These are phyloP conservation scores for Stigmatopora argus DNA, from an alignment of 2,113 vertebrate species.

Conservation along the genomic window DNA sequence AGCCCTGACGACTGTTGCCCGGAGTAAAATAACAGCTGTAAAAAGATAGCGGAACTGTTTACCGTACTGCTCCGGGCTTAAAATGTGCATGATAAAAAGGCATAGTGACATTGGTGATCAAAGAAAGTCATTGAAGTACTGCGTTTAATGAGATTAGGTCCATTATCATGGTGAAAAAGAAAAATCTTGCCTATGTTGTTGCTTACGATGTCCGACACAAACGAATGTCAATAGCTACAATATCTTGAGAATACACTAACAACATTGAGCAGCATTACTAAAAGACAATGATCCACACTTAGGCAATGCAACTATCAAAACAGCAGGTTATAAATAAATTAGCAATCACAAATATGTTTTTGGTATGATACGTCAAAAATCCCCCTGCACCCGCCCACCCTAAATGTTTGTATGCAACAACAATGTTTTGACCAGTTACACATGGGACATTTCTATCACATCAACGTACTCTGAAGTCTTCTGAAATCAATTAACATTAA, in stretches of 20 bases:
- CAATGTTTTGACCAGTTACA: slow-evolving; percentile 68
- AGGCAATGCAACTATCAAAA: slow-evolving; percentile 70
- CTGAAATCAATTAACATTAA: slow-evolving; percentile 57
- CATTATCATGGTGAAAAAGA: slow-evolving; percentile 53
- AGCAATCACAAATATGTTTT: slow-evolving; percentile 67
- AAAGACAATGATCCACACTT: slow-evolving; percentile 72
- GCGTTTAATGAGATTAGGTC: slow-evolving; percentile 68
- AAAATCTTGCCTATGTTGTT: slow-evolving; percentile 43
- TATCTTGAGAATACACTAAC: slow-evolving; percentile 71
- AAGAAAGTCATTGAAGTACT: slow-evolving; percentile 53
- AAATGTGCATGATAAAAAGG: neutral
- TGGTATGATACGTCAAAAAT: slow-evolving; percentile 62
- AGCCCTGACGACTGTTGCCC: slow-evolving; percentile 16
- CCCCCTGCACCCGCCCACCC: slow-evolving; percentile 36
- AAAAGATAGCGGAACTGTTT: slow-evolving; percentile 10
- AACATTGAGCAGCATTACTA: slow-evolving; percentile 72
- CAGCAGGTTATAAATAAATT: slow-evolving; percentile 69
- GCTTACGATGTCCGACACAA: slow-evolving; percentile 61
- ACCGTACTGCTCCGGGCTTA: neutral
- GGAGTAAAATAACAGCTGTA: slow-evolving; percentile 1
- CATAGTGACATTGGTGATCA: slow-evolving; percentile 34
- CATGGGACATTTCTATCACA: slow-evolving; percentile 63
- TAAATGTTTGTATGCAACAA: slow-evolving; percentile 60
- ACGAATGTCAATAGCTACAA: slow-evolving; percentile 68
- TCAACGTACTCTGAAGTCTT: slow-evolving; percentile 55